Base-by-base conservation (phyloP, 2,888 invertebrate genomes). In the Auanema freiburgensis region DNA sequence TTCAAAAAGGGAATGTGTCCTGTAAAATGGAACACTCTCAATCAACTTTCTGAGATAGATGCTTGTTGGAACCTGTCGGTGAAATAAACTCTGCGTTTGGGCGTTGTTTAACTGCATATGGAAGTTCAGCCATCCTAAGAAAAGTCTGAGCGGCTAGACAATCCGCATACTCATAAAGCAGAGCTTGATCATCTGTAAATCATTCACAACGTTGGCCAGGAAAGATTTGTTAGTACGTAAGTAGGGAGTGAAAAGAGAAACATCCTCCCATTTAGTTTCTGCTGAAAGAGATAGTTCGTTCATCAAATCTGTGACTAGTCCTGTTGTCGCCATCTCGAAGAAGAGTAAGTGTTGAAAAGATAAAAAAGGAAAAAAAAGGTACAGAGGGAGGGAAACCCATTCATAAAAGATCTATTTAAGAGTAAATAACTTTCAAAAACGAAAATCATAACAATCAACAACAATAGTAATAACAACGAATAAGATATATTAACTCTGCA, bases 1-100 rank as follows among this genome's bases (percentile, higher is more conserved):
- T 91, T 90, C 62, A 97, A 89, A 81, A 97, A 93, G 0, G 97
- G 97, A 0, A 97, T 90, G 76, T 90, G 89, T 0, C 93, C 93
- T 88, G 79, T 24, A 84, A 33, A 23, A 10, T 40, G 33, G 21
- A 16, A 11, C 21, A 16, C 10, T 8, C 8, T 16, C 50, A 50
- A 10, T 12, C 43, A 43, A 43, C 11, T 12, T n/a, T 43, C 43
- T 12, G 12, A 43, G 14, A 43, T 18, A 46, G 21, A 46, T 5
- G 46, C 46, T 18, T 10, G 44, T 24, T 21, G 2, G n/a, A 59
- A 63, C 69, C 71, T 5, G 92, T 91, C 0, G 96, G 96, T 0
- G 96, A 95, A 92, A 97, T 96, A 83, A 91, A 91, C 83, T 96
- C 94, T 0, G 96, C 95, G 87, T 98, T 98, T 79, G 90, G 89